Percentiles rank a stretch among this genome's conserved stretches.
These are phyloP conservation scores for Akabosia matsudoensis DNA, from an alignment of 1,140 invertebrate species.

Conservation along the genomic window DNA sequence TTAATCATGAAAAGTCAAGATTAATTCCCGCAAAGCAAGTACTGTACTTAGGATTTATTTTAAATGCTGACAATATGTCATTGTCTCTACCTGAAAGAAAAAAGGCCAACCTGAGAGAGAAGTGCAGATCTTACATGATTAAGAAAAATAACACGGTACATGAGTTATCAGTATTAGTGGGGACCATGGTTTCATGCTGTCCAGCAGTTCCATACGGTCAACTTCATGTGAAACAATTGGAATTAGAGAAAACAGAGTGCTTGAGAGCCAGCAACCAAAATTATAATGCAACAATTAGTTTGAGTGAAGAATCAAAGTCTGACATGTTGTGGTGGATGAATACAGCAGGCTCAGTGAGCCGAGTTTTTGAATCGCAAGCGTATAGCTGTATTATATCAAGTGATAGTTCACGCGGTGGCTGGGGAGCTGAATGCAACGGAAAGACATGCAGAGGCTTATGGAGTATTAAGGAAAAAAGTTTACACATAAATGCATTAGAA, in stretches of 20 bases:
- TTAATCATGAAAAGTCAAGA: not conserved
- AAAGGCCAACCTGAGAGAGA: not conserved
- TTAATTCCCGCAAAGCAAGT: not conserved
- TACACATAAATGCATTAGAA: conserved; percentile 36
- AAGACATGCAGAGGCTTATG: conserved; percentile 20
- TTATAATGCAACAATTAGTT: not conserved
- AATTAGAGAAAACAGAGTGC: conserved; percentile 2
- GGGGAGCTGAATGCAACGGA: conserved; percentile 6
- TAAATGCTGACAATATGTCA: not conserved
- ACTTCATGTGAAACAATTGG: conserved; percentile 22
- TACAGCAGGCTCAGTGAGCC: not conserved
- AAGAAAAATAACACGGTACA: not conserved
- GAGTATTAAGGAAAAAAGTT: not conserved
- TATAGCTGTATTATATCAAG: not conserved
- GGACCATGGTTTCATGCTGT: not conserved
- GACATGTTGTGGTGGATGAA: conserved; percentile 18
- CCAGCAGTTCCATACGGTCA: conserved; percentile 3
- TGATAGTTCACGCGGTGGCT: conserved; percentile 27
- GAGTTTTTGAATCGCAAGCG: not conserved
- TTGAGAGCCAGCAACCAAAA: not conserved
- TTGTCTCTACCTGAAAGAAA: not conserved
- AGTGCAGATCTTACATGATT: not conserved
- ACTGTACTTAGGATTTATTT: conserved; percentile 30
- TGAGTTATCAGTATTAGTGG: not conserved
- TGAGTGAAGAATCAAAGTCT: not conserved